These are phyloP conservation scores for Steatornis caripensis DNA, from an alignment of 2,113 vertebrate species.

Conservation along the genomic window DNA sequence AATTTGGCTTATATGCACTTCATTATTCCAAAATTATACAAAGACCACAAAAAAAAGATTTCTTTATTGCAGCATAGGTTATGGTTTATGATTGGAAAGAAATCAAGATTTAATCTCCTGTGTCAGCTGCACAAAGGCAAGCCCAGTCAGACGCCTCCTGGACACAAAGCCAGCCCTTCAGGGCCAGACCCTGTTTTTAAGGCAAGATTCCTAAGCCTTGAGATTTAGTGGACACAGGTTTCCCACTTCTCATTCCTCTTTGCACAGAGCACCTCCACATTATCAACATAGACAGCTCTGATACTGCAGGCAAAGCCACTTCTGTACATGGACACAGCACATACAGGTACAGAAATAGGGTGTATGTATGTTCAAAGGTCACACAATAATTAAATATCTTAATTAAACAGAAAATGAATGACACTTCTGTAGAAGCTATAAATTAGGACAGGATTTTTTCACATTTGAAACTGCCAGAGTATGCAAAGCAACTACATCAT, in stretches of 20 bases:
- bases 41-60: background rate
- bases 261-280: background rate
- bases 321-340: fast-evolving
- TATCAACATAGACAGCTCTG: background rate
- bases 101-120: background rate
- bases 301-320: background rate
- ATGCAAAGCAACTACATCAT: background rate
- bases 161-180: background rate
- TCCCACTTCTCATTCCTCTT: background rate
- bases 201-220: background rate
- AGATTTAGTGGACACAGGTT: background rate
- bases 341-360: background rate
- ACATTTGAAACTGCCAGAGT: background rate
- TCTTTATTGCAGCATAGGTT: background rate
- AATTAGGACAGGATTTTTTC: background rate
- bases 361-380: background rate
- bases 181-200: background rate
- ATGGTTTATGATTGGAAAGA: background rate
- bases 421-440: background rate
- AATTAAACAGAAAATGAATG: background rate
- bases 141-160: background rate
- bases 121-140: background rate
- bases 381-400: background rate
- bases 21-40: background rate
- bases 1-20: background rate